Evolutionary conservation across 1,140 invertebrate genomes (phyloP).

Genomic region (Achatina immaculata): DNA sequence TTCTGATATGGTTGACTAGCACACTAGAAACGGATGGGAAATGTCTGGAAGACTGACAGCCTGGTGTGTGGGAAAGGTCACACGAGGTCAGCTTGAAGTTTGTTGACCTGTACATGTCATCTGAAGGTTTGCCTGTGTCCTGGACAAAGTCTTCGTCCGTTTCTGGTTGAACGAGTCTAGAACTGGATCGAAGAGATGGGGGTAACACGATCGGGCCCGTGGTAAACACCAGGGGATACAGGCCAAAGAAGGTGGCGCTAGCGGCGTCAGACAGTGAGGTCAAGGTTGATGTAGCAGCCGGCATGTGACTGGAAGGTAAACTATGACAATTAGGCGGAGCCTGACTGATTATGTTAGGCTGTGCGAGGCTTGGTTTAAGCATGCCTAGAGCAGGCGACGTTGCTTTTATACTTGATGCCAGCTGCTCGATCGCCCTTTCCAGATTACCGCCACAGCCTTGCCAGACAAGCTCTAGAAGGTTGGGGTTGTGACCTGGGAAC

Average conservation of each 20-base stretch:
- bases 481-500: conserved; percentile 55
- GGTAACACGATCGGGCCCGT: background rate
- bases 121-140: background rate
- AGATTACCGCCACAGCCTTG: conserved; percentile 59
- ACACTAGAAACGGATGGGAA: background rate
- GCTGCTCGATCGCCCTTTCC: conserved; percentile 54
- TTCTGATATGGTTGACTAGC: background rate
- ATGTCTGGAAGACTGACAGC: background rate
- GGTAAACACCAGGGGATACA: conserved; percentile 11
- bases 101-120: background rate
- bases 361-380: background rate
- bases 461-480: conserved; percentile 56
- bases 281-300: background rate
- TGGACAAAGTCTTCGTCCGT: background rate
- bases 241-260: conserved; percentile 3
- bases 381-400: background rate
- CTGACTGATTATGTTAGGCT: background rate
- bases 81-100: background rate
- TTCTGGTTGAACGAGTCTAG: background rate
- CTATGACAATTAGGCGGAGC: background rate
- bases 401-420: conserved; percentile 46
- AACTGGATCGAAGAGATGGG: background rate
- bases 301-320: background rate
- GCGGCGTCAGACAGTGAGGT: background rate
- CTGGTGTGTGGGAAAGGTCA: background rate